Evolutionary conservation across 2,113 vertebrate species (phyloP), one percentile per base, ranked within the genome.

Genomic region (Cyprinus carpio): DNA sequence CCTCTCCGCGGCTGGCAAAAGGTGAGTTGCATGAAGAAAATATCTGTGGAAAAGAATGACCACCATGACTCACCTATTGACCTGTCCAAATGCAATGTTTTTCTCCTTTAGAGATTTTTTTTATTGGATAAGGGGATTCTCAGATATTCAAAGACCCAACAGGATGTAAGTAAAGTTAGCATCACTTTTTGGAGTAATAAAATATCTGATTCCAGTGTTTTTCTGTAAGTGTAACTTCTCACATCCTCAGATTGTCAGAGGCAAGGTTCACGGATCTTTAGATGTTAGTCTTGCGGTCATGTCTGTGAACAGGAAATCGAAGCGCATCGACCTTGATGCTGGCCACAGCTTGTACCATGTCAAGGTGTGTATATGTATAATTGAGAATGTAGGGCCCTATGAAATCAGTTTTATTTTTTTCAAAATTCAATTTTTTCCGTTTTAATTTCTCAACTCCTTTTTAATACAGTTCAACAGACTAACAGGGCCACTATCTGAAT

Each of bases 1-100:
- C 98, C 98, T 1, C 92, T 99, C 71, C 98, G 98, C 89, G 98
- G 97, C 84, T 99, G 97, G 97, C 98, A 98, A 93, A 99, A 97
- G 95, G 98, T 98, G 87, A 91, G 1, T 34, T 69, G 3, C 16
- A 34, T 6, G 10, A 4, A 69, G 65, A 34, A 67, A 20, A 69
- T 34, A 69, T 69, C 4, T 16, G 34, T 69, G 15, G 3, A 20
- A 18, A 37, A 20, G 0, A 34, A 69, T 34, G 16, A 37, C 15
- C 64, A 67, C 65, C 29, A 37, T 67, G 3, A 31, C 65, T 34
- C n/a, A n/a, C 11, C 29, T 69, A 1, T 16, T 34, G 27, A 20
- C 29, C 16, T 69, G 49, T 51, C 8, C 31, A 8, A 69, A 69
- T 23, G 31, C 18, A 69, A 69, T 7, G 60, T 80, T 88, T 29